A percentile compares a stretch with the other conserved stretches of the same genome.
phyloP scores from a whole-genome alignment of 2,888 invertebrate species.

The Panopea generosa region DNA sequence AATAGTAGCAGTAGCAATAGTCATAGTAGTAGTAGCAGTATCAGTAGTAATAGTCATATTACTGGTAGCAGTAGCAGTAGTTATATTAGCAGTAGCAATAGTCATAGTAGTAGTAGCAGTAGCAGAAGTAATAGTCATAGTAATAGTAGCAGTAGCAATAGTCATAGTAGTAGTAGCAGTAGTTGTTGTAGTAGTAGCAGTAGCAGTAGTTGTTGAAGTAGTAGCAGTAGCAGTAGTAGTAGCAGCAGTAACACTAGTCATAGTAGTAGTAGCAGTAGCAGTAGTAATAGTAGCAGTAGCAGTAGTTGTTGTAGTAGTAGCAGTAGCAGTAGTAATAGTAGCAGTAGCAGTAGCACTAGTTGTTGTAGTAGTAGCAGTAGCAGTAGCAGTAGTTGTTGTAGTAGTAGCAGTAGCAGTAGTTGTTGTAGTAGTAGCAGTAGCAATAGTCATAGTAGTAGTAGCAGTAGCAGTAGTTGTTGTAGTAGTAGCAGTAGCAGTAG shows the following conservation, averaged over 20 bases:
- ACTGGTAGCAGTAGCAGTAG: too few species aligned
- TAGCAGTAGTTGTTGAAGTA: constrained; percentile 2
- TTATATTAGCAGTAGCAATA: too few species aligned
- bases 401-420: constrained; percentile 14
- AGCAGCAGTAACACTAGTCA: constrained; percentile 8
- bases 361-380: too few species aligned
- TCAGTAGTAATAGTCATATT: too few species aligned
- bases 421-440: constrained; percentile 5
- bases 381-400: constrained; percentile 53
- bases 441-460: too few species aligned
- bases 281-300: constrained; percentile 51
- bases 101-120: too few species aligned
- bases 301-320: constrained; percentile 57
- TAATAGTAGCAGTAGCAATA: too few species aligned
- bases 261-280: too few species aligned
- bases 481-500: constrained; percentile 33
- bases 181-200: constrained; percentile 24
- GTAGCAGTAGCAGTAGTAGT: neutral
- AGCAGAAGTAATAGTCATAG: too few species aligned
- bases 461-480: constrained; percentile 41
- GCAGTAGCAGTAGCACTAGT: too few species aligned
- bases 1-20: constrained; percentile 25
- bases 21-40: too few species aligned
- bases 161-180: too few species aligned
- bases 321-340: constrained; percentile 51